Evolutionary conservation across 2,888 invertebrate species (phyloP).

Genomic region (Pecten maximus): DNA sequence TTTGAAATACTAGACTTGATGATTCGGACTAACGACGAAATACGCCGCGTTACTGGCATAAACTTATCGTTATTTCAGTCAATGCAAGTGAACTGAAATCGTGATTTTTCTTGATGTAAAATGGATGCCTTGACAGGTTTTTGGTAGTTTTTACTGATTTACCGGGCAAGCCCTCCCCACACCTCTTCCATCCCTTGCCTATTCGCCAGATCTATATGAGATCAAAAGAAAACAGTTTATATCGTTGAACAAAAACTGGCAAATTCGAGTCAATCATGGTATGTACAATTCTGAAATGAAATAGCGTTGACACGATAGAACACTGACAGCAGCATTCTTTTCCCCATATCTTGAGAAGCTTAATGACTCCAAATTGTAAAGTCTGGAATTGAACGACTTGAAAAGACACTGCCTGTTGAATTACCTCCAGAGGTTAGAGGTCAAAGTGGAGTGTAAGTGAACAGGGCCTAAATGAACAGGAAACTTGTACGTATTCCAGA

Average conservation of each 20-base stretch:
- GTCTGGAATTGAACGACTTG: not conserved
- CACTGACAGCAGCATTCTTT: slow-evolving; percentile 2
- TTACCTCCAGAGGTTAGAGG: not conserved
- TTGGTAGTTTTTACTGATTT: too few species aligned
- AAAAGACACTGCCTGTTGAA: not conserved
- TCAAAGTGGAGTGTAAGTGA: not conserved
- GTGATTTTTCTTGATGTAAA: too few species aligned
- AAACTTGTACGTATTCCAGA: not conserved
- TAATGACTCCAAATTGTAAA: not conserved
- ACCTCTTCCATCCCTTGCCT: too few species aligned
- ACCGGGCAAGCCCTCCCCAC: too few species aligned
- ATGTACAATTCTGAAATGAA: not conserved
- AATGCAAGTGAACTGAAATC: too few species aligned
- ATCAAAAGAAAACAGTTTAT: not conserved
- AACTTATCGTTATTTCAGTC: too few species aligned
- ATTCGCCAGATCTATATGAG: not conserved
- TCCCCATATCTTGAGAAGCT: not conserved
- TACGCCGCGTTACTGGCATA: too few species aligned
- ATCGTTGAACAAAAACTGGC: not conserved
- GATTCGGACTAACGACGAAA: too few species aligned
- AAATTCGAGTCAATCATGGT: not conserved
- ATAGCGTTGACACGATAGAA: not conserved
- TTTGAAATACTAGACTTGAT: too few species aligned
- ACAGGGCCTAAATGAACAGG: not conserved
- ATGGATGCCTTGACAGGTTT: too few species aligned